Conservation (phyloP, 2,797 vertebrate species). For the Zonotrichia albicollis region DNA sequence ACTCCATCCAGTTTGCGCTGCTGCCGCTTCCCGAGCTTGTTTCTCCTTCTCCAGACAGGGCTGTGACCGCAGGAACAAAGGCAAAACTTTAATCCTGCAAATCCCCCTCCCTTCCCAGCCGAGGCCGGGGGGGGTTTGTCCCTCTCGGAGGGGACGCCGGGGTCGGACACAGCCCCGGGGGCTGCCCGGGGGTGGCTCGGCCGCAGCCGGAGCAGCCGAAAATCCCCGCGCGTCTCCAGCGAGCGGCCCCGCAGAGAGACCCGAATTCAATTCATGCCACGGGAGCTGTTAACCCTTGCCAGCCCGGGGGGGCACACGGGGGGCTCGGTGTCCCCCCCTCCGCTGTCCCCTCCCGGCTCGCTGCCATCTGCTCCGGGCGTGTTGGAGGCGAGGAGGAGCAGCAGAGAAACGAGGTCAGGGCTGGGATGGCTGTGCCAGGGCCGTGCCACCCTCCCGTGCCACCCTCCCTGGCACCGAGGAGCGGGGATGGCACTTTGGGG, state of each 20-base stretch:
- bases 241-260: not conserved
- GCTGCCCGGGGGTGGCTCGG: not conserved
- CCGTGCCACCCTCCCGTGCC: not conserved
- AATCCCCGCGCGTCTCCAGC: not conserved
- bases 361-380: not conserved
- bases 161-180: not conserved
- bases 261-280: not conserved
- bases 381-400: not conserved
- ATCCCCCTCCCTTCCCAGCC: not conserved
- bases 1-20: fast-evolving
- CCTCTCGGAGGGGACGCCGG: fast-evolving
- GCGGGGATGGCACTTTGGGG: not conserved
- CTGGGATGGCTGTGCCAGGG: fast-evolving
- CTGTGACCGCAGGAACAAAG: not conserved
- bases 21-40: fast-evolving
- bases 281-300: not conserved
- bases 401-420: constrained; percentile 30
- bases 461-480: not conserved
- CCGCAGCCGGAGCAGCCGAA: not conserved
- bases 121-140: not conserved
- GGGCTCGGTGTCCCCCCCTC: not conserved
- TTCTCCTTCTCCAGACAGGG: not conserved
- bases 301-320: not conserved
- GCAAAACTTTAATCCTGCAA: not conserved
- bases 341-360: not conserved